Base-by-base conservation (phyloP, 1,140 invertebrate genomes). In the Cryptotermes secundus region DNA sequence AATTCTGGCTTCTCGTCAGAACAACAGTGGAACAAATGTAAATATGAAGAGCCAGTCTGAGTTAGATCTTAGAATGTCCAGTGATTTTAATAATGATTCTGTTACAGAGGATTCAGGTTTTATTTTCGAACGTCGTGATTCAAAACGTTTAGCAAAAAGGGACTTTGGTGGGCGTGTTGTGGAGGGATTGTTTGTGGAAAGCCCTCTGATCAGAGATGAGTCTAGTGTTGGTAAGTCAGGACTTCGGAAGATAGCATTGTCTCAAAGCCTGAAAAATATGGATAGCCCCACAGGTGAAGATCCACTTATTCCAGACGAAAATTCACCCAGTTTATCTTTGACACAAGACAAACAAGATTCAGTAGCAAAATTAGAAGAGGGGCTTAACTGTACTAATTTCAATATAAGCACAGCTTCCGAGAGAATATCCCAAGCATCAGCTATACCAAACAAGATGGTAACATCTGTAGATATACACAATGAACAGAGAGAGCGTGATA, bases 131-230 rank as follows among this genome's bases (percentile, higher is more conserved):
- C 45, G 84, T 19, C 49, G 82, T 26, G 34, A 85, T 83, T 83
- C 81, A 53, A 85, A 81, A 72, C 83, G 84, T 79, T 83, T 85
- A 80, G 31, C 84, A 34, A 42, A 49, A 45, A 31, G 10, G 26
- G 80, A 49, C n/a, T 65, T 65, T 26, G 84, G 80, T 34, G 79
- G 59, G 79, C 81, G 82, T 79, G 79, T 85, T 36, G 83, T 85
- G 16, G 82, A 85, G 83, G 84, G 84, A 22, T 53, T 85, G 16
- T 85, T 85, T 85, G 59, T 85, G 7, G 84, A 85, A 65, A 85
- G 84, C 36, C 84, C 38, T 24, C 26, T 22, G 6, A 83, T 80
- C 16, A 84, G 45, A 42, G 53, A 80, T 49, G 26, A 34, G 59
- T 80, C 35, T 79, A 36, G 22, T 22, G 34, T 7, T 35, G 34